A percentile compares a stretch with the other conserved stretches of the same genome.
phyloP scores from a whole-genome alignment of 2,888 invertebrate genomes.

The Axea sp. region DNA sequence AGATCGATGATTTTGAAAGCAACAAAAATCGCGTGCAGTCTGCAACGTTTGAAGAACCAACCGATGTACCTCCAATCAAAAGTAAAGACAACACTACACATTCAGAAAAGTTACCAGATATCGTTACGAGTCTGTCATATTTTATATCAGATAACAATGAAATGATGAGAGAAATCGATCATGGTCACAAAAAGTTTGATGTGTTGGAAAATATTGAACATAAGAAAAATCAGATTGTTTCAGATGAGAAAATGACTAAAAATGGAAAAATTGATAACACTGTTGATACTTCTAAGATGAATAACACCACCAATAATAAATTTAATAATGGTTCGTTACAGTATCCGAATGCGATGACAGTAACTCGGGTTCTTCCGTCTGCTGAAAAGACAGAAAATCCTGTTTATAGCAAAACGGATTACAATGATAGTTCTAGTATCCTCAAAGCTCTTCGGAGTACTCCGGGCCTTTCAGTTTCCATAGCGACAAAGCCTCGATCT shows the following conservation, averaged over 20 bases:
- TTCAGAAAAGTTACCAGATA: constrained; percentile 48
- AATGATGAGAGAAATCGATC: constrained; percentile 24
- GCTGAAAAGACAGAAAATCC: constrained; percentile 40
- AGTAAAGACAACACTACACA: constrained; percentile 27
- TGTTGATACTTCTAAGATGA: constrained; percentile 1
- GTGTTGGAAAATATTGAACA: constrained; percentile 5
- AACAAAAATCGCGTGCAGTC: constrained; percentile 15
- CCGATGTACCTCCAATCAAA: constrained; percentile 1
- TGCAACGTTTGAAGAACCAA: constrained; percentile 2
- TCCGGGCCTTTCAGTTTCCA: constrained; percentile 74
- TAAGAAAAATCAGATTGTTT: constrained; percentile 2
- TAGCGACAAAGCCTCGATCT: constrained; percentile 68
- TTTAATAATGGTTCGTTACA: constrained; percentile 30
- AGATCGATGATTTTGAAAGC: constrained; percentile 15
- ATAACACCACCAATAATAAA: constrained; percentile 14
- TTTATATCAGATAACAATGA: constrained; percentile 50
- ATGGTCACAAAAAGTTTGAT: constrained; percentile 11
- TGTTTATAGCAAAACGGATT: constrained; percentile 60
- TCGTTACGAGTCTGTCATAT: constrained; percentile 53
- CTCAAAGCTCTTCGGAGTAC: constrained; percentile 74
- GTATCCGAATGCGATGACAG: constrained; percentile 41
- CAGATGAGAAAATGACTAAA: background rate
- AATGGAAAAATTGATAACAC: constrained; percentile 12
- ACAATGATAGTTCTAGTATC: constrained; percentile 71
- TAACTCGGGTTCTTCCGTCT: constrained; percentile 35